Evolutionary conservation across 2,797 vertebrate genomes (phyloP), one percentile per base, ranked within the genome.

Genomic region (Limnodromus scolopaceus): DNA sequence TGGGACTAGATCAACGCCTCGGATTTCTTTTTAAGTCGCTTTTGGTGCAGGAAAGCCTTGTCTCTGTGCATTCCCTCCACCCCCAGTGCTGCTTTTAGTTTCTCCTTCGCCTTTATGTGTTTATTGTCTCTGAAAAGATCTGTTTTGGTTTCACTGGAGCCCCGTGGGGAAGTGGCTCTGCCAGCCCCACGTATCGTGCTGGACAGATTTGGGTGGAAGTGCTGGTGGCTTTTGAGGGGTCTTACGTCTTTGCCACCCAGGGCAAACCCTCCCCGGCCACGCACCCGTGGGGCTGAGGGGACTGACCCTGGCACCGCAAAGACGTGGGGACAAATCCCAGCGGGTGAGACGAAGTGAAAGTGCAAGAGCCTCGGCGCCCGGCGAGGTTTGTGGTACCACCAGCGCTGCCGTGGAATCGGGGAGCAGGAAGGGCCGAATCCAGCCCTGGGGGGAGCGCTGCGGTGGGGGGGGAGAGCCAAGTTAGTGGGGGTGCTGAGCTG

Each of bases 281-380:
- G 2, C 18, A 2, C 25, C 38, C 11, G 0, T 4, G 41, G 75
- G 28, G 30, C 54, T 55, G 76, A 22, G 4, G 20, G 45, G 22
- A 14, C 39, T 2, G 46, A 8, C 1, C 11, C 22, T 4, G 72
- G 5, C n/a, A 1, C 60, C 0, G 19, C 0, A 1, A 46, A 71
- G 48, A 16, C 14, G 2, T 12, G 1, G 0, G 77, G 79, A 86
- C 80, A 92, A 96, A 96, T 88, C 96, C 90, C 87, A 28, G 92
- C 9, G 11, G 19, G 76, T 36, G 77, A 78, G 79, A 92, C 16
- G 19, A 94, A 97, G 94, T 0, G 89, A 96, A 97, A 96, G 95
- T 53, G 83, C 91, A 58, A 89, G 78, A 45, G 38, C 69, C 69
- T 63, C 2, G 0, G 45, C 0, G 2, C 74, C 74, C 16, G 30